These are phyloP conservation scores for Stigmatopora argus DNA, from an alignment of 2,113 vertebrate genomes.

Conservation along the genomic window DNA sequence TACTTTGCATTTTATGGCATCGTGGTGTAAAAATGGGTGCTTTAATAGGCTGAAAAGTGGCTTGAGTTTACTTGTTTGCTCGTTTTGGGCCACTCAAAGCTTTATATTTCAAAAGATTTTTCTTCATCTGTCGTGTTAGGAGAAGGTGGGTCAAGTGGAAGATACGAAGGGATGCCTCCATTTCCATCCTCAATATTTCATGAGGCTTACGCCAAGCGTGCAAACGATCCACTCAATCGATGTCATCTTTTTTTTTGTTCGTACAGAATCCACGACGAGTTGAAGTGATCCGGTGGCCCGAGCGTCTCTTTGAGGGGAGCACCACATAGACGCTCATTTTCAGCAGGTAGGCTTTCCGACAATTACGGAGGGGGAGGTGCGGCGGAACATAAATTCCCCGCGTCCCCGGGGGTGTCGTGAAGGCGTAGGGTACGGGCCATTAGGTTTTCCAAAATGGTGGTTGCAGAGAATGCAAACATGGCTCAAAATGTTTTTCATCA, in stretches of 20 bases:
- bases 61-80: not conserved
- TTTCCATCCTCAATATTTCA: constrained; percentile 65
- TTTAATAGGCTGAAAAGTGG: not conserved
- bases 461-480: too few relatives aligned
- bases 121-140: constrained; percentile 24
- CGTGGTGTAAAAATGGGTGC: too few relatives aligned
- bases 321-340: not conserved
- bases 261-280: not conserved
- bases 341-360: constrained; percentile 30
- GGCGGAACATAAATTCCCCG: constrained; percentile 32
- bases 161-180: constrained; percentile 36
- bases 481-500: too few relatives aligned
- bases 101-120: not conserved
- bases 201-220: constrained; percentile 39
- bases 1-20: too few relatives aligned
- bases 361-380: constrained; percentile 29
- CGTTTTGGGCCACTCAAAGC: not conserved
- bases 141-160: constrained; percentile 24
- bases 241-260: not conserved
- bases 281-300: not conserved
- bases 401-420: constrained; percentile 10
- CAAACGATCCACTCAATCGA: not conserved
- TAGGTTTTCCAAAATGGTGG: constrained; percentile 18
- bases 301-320: too few relatives aligned
- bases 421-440: constrained; percentile 11